Evolutionary conservation across 1,140 invertebrate species (phyloP), one percentile per base, ranked within the genome.

Genomic region (Kradibia gibbosae): DNA sequence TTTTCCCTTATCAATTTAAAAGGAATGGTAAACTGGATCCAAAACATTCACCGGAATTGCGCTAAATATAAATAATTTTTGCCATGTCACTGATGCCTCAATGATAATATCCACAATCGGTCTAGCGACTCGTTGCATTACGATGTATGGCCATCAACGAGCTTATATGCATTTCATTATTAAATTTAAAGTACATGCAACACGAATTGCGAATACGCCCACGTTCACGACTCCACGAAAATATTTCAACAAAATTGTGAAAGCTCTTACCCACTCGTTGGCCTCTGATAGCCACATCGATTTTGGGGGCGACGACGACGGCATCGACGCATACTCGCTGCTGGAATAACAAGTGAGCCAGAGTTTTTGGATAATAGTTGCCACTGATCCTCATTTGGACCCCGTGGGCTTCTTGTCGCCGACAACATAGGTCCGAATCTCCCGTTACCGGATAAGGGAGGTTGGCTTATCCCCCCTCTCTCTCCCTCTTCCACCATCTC

Each of bases 381-480:
- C 13, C n/a, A 1, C 25, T 25, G 5, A 4, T 8, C 5, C 17
- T 11, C 67, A 11, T 25, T 4, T 0, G 1, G 10, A 36, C 25
- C n/a, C 11, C 25, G 11, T 3, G 25, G 28, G 31, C 77, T 81
- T 81, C 74, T 81, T 60, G 28, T 28, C 65, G 80, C 17, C 25
- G 55, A 45, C 31, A 11, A 42, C 57, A 25, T 45, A 25, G 8
- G 57, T 20, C 62, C 74, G 80, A 62, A 74, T 65, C 74, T 81
- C 65, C 50, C 65, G 60, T 81, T 81, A 77, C 74, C 62, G 72
- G 73, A 81, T 72, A 75, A 75, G 75, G 55, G 72, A 42, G 31
- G 15, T 3, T 4, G 28, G 48, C 25, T 39, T n/a, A 17, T 48
- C 25, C 50, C 50, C 22, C 50, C 13, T 17, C 22, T 55, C 28